Conservation (phyloP, 2,797 vertebrate species). For the Cyclopterus lumpus region DNA sequence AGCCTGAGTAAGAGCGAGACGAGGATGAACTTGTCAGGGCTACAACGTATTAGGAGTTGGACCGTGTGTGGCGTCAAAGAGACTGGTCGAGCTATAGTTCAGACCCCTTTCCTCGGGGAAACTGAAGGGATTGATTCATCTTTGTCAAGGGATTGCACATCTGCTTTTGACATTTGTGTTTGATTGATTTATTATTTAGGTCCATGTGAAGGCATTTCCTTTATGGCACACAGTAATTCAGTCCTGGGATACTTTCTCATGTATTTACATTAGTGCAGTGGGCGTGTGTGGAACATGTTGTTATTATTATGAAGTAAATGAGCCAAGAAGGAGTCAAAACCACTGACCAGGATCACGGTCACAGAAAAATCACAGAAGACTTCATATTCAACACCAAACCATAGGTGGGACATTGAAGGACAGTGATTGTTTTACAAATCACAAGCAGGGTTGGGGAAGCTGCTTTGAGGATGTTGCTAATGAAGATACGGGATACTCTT, state of each 20-base stretch:
- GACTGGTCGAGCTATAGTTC: not conserved
- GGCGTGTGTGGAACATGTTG: slow-evolving; percentile 7
- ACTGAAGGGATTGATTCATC: not conserved
- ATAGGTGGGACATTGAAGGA: not conserved
- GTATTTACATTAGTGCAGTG: slow-evolving; percentile 31
- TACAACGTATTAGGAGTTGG: slow-evolving; percentile 6
- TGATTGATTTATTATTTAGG: slow-evolving; percentile 23
- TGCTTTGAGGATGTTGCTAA: not conserved
- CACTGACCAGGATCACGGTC: not conserved
- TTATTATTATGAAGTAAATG: slow-evolving; percentile 1
- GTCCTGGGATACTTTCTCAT: slow-evolving; percentile 11
- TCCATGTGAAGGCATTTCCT: slow-evolving; percentile 23
- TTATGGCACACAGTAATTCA: slow-evolving; percentile 14
- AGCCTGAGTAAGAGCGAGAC: not conserved
- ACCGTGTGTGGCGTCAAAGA: not conserved
- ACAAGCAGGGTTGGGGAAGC: not conserved
- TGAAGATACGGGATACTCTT: not conserved
- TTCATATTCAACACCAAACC: not conserved
- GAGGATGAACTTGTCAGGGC: not conserved
- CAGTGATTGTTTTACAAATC: not conserved
- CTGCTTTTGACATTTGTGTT: slow-evolving; percentile 36
- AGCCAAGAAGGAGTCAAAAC: not conserved
- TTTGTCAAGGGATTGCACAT: slow-evolving; percentile 10
- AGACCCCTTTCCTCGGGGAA: slow-evolving; percentile 2
- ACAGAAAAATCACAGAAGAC: not conserved